Percentiles rank a stretch among this genome's conserved stretches.
Conservation (phyloP, 2,113 vertebrate species). For the Platichthys stellatus region DNA sequence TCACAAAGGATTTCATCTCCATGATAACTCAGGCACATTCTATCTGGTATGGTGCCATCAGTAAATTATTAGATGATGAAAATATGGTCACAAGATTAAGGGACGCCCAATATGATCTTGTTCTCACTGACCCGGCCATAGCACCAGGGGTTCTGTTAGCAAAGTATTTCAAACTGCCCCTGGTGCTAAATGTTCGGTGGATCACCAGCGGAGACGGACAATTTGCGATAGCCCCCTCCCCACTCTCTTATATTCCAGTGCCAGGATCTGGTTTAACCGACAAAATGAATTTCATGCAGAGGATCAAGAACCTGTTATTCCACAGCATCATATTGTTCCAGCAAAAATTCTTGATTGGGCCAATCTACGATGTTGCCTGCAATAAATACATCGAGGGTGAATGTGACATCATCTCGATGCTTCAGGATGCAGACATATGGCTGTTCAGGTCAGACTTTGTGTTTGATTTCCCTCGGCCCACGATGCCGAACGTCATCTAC, state of each 20-base stretch:
- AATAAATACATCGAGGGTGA: constrained; percentile 71
- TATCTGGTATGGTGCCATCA: constrained; percentile 25
- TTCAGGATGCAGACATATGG: constrained; percentile 82
- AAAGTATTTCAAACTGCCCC: constrained; percentile 77
- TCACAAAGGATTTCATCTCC: constrained; percentile 26
- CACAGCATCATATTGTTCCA: constrained; percentile 55
- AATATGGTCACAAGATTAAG: constrained; percentile 40
- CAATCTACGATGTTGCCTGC: constrained; percentile 71
- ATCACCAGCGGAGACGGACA: constrained; percentile 76
- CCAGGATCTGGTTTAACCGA: constrained; percentile 77
- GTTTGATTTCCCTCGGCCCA: constrained; percentile 80
- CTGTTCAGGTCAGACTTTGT: constrained; percentile 78
- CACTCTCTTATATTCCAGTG: constrained; percentile 78
- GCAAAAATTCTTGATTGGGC: constrained; percentile 60
- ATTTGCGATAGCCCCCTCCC: constrained; percentile 76
- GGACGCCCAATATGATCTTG: constrained; percentile 73
- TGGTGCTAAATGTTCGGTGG: constrained; percentile 82
- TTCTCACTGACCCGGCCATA: constrained; percentile 78
- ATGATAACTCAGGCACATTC: constrained; percentile 27
- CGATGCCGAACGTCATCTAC: constrained; percentile 78
- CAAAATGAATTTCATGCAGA: constrained; percentile 78
- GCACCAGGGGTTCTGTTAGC: constrained; percentile 70
- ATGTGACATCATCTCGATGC: constrained; percentile 64
- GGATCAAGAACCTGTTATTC: constrained; percentile 73
- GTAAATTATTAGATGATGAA: constrained; percentile 50